These are phyloP conservation scores for Archaeoteleia sp. DNA, from an alignment of 2,888 invertebrate genomes.

Conservation along the genomic window DNA sequence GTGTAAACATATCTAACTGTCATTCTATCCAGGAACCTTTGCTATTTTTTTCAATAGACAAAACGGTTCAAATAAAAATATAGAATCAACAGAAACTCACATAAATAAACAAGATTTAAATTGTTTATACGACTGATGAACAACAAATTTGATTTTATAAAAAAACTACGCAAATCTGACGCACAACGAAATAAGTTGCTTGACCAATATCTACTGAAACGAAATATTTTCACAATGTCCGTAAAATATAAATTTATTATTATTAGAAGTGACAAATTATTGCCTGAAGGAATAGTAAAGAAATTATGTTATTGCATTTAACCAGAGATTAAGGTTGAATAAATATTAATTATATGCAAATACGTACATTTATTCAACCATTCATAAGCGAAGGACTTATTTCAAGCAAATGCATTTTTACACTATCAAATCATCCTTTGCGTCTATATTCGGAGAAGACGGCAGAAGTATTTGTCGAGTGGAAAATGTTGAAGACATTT, in stretches of 20 bases:
- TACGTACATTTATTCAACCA: constrained; percentile 15
- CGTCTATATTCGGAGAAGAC: constrained; percentile 13
- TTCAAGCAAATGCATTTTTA: constrained; percentile 6
- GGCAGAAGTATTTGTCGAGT: constrained; percentile 3
- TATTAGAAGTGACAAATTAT: constrained; percentile 40
- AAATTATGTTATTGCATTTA: constrained; percentile 7
- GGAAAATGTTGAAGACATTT: neutral
- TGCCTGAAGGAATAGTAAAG: constrained; percentile 46
- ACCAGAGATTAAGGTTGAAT: neutral
- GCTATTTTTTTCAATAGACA: too few species aligned
- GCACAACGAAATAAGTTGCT: too few species aligned
- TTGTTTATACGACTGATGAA: too few species aligned
- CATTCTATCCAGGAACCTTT: too few species aligned
- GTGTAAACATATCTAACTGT: neutral
- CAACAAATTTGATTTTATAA: too few species aligned
- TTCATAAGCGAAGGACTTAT: constrained; percentile 19
- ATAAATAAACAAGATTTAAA: too few species aligned
- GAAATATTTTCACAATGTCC: too few species aligned
- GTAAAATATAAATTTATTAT: too few species aligned
- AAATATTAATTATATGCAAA: constrained; percentile 2
- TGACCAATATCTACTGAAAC: too few species aligned
- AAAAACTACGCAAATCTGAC: too few species aligned
- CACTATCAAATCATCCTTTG: constrained; percentile 16
- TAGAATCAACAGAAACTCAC: too few species aligned
- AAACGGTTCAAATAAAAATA: too few species aligned